Evolutionary conservation across 2,797 vertebrate species (phyloP), one percentile per base, ranked within the genome.

Genomic region (Todus mexicanus): DNA sequence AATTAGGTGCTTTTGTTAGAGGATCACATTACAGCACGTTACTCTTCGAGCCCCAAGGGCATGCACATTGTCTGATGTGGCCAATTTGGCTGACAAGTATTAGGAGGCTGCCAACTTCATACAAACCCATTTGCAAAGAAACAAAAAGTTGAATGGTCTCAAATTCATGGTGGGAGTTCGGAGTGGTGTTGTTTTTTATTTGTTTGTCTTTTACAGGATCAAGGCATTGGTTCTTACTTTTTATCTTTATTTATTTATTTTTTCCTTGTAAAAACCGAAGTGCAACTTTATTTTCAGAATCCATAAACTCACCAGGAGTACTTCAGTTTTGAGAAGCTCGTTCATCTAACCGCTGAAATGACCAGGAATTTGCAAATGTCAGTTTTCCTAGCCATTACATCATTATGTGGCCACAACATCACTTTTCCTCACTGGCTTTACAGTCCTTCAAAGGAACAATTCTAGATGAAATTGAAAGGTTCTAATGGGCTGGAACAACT

Each of bases 1-100:
- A 92, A 95, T 94, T 84, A 92, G 95, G 61, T 77, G 83, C 84
- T 91, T 97, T 96, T 96, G 53, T 93, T 71, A 59, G 61, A 90
- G 88, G 65, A 90, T 87, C 84, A 57, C 70, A 60, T 92, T 93
- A 90, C 74, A 84, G 48, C 70, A 33, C 18, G 38, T 71, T 93
- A 74, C 76, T 82, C 47, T 84, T 79, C 63, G 66, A 84, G 92
- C 87, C 91, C 79, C 82, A 79, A 70, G 87, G 93, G 87, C 51
- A 59, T 40, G 75, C 59, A 85, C 75, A 89, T 63, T 81, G 25
- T 70, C 33, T 84, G 64, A 81, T 71, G 79, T 47, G 50, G 93
- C 83, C 77, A 88, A 60, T 84, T 93, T 90, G 84, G 83, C 94
- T 92, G 79, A 87, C 43, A 64, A 84, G 45, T 61, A 40, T 69